A percentile compares a stretch with the other conserved stretches of the same genome.
Conservation (phyloP, 2,797 vertebrate genomes). For the Todus mexicanus region DNA sequence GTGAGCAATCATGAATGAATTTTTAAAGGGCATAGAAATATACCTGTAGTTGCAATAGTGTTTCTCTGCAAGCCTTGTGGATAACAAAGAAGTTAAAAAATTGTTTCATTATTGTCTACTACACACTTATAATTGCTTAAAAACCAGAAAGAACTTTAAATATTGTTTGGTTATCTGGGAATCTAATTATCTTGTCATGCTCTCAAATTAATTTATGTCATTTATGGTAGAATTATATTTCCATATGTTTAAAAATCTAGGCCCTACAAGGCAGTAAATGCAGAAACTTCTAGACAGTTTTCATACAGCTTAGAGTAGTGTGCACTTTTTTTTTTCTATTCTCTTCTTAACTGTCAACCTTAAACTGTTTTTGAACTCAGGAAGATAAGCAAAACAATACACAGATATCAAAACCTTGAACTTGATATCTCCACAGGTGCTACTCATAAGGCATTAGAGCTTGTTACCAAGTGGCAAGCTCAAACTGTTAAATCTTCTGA, state of each 20-base stretch:
- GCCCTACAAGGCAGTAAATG: not conserved
- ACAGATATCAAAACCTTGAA: not conserved
- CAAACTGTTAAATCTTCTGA: not conserved
- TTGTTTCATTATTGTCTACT: too few species aligned
- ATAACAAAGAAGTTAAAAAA: not conserved
- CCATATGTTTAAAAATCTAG: not conserved
- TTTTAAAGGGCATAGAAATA: not conserved
- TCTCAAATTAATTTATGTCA: not conserved
- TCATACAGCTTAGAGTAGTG: not conserved
- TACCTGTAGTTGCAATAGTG: not conserved
- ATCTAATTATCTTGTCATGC: not conserved
- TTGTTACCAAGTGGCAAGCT: not conserved
- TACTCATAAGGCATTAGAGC: not conserved
- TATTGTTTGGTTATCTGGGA: not conserved
- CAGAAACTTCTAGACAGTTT: not conserved
- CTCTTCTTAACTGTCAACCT: not conserved
- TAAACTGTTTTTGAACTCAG: not conserved
- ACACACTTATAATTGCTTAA: not conserved
- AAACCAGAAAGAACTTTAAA: not conserved
- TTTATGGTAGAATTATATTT: not conserved
- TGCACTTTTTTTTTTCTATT: not conserved
- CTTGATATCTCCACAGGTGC: not conserved
- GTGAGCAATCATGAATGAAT: not conserved
- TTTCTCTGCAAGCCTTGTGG: not conserved
- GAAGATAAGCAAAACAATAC: not conserved